phyloP scores from a whole-genome alignment of 2,888 invertebrate genomes.

The Diogma glabrata region DNA sequence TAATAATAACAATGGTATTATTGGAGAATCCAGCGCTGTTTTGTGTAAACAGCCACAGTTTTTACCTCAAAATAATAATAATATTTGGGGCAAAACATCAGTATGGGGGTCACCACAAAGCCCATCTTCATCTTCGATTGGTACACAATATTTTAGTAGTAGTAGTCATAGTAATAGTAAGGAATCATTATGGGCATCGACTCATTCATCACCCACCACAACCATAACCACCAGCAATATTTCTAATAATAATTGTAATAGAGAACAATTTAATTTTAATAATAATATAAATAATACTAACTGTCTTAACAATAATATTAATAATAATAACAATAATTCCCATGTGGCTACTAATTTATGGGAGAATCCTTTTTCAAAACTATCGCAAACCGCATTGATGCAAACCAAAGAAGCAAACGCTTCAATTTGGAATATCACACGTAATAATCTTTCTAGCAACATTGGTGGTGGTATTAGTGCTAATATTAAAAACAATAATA shows the following conservation, averaged over 20 bases:
- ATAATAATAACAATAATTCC: slow-evolving; percentile 12
- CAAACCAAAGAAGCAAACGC: slow-evolving; percentile 18
- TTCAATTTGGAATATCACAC: slow-evolving; percentile 19
- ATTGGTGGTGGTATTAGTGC: not conserved
- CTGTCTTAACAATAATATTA: slow-evolving; percentile 8
- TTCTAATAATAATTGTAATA: slow-evolving; percentile 27
- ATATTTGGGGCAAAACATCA: slow-evolving; percentile 15
- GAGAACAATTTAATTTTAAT: slow-evolving; percentile 20
- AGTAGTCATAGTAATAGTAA: slow-evolving; percentile 33
- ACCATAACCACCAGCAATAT: no score
- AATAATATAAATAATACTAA: no score
- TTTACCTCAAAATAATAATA: slow-evolving; percentile 17
- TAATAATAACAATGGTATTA: not conserved
- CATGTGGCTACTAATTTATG: slow-evolving; percentile 18
- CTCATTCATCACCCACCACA: slow-evolving; percentile 30
- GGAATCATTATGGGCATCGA: slow-evolving; percentile 33
- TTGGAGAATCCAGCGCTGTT: slow-evolving; percentile 16
- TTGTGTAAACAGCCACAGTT: slow-evolving; percentile 25
- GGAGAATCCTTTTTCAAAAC: slow-evolving; percentile 22
- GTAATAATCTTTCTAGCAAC: not conserved
- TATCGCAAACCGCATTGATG: slow-evolving; percentile 18
- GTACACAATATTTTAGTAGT: slow-evolving; percentile 22
- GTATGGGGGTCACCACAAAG: slow-evolving; percentile 32
- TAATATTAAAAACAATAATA: not conserved
- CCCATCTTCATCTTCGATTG: slow-evolving; percentile 25